Percentiles rank a stretch among this genome's conserved stretches.
Conservation (phyloP, 2,113 vertebrate species). For the Puffinus mauretanicus region DNA sequence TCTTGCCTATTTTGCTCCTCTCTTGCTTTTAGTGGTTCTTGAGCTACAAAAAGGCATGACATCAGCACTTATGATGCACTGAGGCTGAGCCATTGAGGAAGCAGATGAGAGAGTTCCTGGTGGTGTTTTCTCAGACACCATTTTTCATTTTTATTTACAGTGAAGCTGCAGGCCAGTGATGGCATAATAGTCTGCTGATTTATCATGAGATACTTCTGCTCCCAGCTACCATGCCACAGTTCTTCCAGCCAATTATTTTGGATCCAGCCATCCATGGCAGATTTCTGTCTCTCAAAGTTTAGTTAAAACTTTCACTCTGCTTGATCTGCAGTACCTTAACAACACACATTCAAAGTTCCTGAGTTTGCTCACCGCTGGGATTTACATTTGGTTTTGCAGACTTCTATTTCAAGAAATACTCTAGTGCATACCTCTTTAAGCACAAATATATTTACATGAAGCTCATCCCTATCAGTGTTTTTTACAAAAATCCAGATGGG, state of each 20-base stretch:
- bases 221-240: neutral
- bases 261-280: neutral
- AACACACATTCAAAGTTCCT: neutral
- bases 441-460: neutral
- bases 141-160: neutral
- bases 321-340: neutral
- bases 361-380: neutral
- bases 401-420: neutral
- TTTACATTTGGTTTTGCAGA: neutral
- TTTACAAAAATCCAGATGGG: neutral
- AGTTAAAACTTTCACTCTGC: neutral
- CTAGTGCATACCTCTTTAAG: neutral
- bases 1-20: constrained; percentile 4
- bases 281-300: neutral
- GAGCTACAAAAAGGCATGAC: neutral
- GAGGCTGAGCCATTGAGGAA: neutral
- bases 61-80: neutral
- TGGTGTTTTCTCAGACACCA: neutral
- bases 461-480: fast-evolving
- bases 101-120: neutral
- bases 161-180: neutral
- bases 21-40: neutral
- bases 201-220: neutral
- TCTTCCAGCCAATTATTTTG: neutral
- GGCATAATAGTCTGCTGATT: neutral